Base-by-base conservation (phyloP, 2,797 vertebrate species). In the Naso thynnoides region DNA sequence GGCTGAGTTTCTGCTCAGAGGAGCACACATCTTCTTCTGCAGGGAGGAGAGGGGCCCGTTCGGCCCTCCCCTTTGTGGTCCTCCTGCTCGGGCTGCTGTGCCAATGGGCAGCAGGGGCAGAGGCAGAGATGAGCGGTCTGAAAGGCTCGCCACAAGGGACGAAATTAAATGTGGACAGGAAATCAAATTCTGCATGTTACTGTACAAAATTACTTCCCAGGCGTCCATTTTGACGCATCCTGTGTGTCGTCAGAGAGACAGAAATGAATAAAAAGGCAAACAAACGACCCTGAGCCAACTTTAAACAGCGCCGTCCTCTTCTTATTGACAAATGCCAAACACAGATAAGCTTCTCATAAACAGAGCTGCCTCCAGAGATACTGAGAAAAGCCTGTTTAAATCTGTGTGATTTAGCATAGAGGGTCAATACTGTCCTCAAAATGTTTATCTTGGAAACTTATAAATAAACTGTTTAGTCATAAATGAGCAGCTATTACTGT, bases 21-120 rank as follows among this genome's bases (percentile, higher is more conserved):
- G 84, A 88, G 88, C 87, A 83, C 86, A 89, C 91, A 91, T 93
- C 90, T 86, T 89, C 87, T 89, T 83, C 27, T 76, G 73, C 79
- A 63, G 75, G 74, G 78, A 86, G 87, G 86, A 86, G 75, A 86
- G 81, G 79, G 84, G 75, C 77, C 78, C 39, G 66, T 38, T 86
- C 39, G 74, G 82, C 85, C 92, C 93, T 92, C 89, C 91, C 92
- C 91, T 81, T 90, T 82, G 56, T 47, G 70, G 79, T 80, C 87
- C 88, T 91, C 76, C 82, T 86, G 85, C 82, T 86, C 26, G 54
- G 0, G 70, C 73, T 72, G 78, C 85, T 85, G 82, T 89, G 88
- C 89, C 91, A 91, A 89, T 83, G 84, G 86, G 88, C 78, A 83
- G 79, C 74, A 63, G 72, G 72, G 81, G 82, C 73, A 82, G 73